Base-by-base conservation (phyloP, 2,797 vertebrate species). In the Sebastes kiyomatsui region DNA sequence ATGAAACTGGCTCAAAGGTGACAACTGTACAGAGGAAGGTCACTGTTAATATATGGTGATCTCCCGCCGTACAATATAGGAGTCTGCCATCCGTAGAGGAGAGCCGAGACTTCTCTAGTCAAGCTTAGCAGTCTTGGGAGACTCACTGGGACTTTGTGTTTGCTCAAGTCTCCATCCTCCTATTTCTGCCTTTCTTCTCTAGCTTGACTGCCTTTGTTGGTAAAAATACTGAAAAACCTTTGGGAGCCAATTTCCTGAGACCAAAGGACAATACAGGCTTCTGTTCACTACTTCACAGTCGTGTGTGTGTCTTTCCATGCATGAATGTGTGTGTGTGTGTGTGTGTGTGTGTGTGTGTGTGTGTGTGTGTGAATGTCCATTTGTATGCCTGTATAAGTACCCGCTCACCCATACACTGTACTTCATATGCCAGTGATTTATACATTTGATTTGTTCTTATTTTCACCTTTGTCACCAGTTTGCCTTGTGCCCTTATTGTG, bases 21-120 rank as follows among this genome's bases (percentile, higher is more conserved):
- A 92, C 88, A 87, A 83, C 67, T 20, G 84, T 82, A 88, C 87
- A 91, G 90, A 80, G 60, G 83, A 81, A 92, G 90, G 92, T 92
- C 91, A 93, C 59, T 86, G 81, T 88, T 92, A 94, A 91, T 93
- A 90, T 93, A 91, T 89, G 82, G 81, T 88, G 86, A 92, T 87
- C 86, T 89, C 78, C 80, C 22, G 74, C 77, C 33, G 75, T 86
- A 80, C 74, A 77, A 75, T 84, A 87, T 79, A 79, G 81, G 54
- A 87, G 86, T 79, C 85, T 81, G 69, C 73, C 83, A 82, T 75
- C 81, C 79, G 5, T 64, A 67, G 84, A 87, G 74, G 79, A 83
- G 86, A 84, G 52, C 61, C 8, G 22, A 78, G 76, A 66, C 82
- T 87, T 79, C 72, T 88, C 66, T 75, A 79, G 73, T 85, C 59